Evolutionary conservation across 1,140 invertebrate genomes (phyloP).

Genomic region (Pentalonia nigronervosa): DNA sequence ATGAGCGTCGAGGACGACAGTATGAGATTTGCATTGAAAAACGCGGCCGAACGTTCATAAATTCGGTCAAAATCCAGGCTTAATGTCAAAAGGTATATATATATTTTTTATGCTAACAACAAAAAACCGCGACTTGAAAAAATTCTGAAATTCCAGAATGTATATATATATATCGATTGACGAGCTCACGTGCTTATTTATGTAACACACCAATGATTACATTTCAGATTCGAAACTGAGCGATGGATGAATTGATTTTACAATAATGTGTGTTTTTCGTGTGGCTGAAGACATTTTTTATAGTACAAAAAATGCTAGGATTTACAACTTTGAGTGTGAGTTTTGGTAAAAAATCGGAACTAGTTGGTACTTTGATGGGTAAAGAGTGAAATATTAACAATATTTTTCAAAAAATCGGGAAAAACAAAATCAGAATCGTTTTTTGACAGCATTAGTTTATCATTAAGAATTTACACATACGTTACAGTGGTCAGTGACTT

Average conservation of each 20-base stretch:
- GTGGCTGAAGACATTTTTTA: not conserved
- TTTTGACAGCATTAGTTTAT: too few species aligned
- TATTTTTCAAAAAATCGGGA: not conserved
- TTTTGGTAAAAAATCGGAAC: not conserved
- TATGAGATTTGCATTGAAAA: conserved; percentile 43
- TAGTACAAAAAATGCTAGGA: not conserved
- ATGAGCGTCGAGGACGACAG: not conserved
- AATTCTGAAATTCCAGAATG: not conserved
- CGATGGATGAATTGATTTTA: not conserved
- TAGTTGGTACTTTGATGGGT: not conserved
- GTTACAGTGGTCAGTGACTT: not conserved
- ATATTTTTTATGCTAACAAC: not conserved
- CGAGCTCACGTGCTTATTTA: not conserved
- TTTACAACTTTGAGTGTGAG: not conserved
- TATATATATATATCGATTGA: conserved; percentile 1
- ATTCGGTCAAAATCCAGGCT: conserved; percentile 44
- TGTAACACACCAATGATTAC: not conserved
- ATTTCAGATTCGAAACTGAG: not conserved
- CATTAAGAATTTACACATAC: too few species aligned
- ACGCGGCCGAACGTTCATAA: not conserved
- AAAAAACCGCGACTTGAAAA: not conserved
- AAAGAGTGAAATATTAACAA: not conserved
- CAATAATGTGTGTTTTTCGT: not conserved
- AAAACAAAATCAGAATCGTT: not conserved
- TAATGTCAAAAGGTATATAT: conserved; percentile 47